phyloP scores from a whole-genome alignment of 2,888 invertebrate species.

The Pilophorus perplexus region DNA sequence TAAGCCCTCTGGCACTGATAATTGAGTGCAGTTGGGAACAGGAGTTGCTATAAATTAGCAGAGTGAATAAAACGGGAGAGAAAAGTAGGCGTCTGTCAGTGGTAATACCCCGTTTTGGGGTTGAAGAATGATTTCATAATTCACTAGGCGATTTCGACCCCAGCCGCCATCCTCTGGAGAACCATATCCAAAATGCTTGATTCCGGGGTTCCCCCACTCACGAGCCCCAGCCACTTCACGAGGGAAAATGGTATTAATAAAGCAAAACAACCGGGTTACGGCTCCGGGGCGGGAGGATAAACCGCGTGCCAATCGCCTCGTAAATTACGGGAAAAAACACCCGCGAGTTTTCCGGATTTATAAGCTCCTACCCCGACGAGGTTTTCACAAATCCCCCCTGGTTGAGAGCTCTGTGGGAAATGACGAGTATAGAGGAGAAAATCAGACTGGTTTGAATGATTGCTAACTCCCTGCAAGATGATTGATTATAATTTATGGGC shows the following conservation, averaged over 20 bases:
- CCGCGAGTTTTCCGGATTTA: constrained; percentile 6
- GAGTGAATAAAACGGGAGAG: too few species aligned
- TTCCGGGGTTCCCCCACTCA: neutral
- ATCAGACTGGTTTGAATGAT: too few species aligned
- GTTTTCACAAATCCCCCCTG: constrained; percentile 7
- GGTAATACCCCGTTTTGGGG: neutral
- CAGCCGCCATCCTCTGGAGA: neutral
- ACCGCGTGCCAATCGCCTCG: constrained; percentile 8
- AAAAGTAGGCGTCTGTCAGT: neutral
- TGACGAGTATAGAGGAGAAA: too few species aligned
- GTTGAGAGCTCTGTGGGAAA: too few species aligned
- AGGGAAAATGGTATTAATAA: constrained; percentile 3
- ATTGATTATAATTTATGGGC: too few species aligned
- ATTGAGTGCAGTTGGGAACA: too few species aligned
- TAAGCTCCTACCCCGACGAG: neutral
- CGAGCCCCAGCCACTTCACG: neutral
- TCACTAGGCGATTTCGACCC: neutral
- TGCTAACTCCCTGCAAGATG: too few species aligned
- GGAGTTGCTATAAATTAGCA: too few species aligned
- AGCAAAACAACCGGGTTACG: neutral
- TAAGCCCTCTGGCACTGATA: too few species aligned
- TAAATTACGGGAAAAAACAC: constrained; percentile 9
- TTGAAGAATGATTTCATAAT: neutral
- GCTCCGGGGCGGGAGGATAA: neutral
- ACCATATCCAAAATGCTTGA: neutral